Evolutionary conservation across 1,140 invertebrate species (phyloP).

Genomic region (Parasteatoda tepidariorum): DNA sequence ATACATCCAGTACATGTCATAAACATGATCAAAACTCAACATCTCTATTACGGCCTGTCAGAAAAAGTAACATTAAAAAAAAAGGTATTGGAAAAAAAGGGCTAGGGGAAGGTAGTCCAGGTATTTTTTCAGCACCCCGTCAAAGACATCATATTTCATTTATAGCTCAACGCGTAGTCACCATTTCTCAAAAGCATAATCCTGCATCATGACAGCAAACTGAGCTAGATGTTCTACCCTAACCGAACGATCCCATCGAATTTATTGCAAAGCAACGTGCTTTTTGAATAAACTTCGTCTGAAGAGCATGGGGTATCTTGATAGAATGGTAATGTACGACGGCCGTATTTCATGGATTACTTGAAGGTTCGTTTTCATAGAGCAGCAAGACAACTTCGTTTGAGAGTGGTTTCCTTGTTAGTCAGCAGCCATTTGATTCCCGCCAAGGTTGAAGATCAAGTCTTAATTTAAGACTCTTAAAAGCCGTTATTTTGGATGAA

Average conservation of each 20-base stretch:
- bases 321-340: not conserved
- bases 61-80: not conserved
- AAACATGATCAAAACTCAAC: constrained; percentile 42
- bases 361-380: not conserved
- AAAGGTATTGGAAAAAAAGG: not conserved
- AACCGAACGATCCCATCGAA: constrained; percentile 15
- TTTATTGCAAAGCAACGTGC: constrained; percentile 24
- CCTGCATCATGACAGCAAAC: constrained; percentile 10
- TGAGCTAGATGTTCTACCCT: not conserved
- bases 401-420: not conserved
- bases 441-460: not conserved
- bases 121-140: constrained; percentile 42
- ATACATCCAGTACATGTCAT: not conserved
- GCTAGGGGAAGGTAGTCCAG: not conserved
- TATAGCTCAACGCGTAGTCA: constrained; percentile 9
- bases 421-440: not conserved
- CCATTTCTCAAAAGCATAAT: constrained; percentile 31
- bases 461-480: not conserved
- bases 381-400: not conserved
- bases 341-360: constrained; percentile 14
- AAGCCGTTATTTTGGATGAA: not conserved
- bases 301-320: too few species aligned
- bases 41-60: constrained; percentile 38
- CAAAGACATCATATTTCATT: constrained; percentile 52
- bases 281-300: constrained; percentile 4